phyloP scores from a whole-genome alignment of 1,140 invertebrate genomes.

The Chionoecetes opilio region DNA sequence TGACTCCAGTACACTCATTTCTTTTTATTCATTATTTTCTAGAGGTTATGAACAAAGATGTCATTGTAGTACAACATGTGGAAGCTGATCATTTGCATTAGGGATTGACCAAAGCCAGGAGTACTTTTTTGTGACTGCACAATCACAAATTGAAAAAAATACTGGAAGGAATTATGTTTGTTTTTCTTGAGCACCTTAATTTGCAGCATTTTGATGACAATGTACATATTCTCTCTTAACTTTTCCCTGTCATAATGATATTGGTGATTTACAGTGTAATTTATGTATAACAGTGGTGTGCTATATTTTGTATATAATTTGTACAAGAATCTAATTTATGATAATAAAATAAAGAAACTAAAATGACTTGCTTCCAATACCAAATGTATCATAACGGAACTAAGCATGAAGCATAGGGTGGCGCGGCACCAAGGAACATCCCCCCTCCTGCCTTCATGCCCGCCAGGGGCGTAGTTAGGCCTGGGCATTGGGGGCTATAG shows the following conservation, averaged over 20 bases:
- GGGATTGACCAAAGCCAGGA: not conserved
- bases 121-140: not conserved
- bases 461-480: no score
- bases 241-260: slow-evolving; percentile 75
- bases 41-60: slow-evolving; percentile 29
- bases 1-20: not conserved
- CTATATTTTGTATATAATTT: slow-evolving; percentile 79
- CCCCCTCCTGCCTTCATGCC: no score
- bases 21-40: not conserved
- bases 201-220: slow-evolving; percentile 47
- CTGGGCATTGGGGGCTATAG: no score
- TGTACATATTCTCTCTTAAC: slow-evolving; percentile 72
- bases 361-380: not conserved
- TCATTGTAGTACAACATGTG: slow-evolving; percentile 20
- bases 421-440: no score
- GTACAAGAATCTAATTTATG: slow-evolving; percentile 79
- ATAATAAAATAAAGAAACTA: slow-evolving; percentile 71
- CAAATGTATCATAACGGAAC: no score
- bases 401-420: no score
- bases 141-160: not conserved
- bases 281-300: slow-evolving; percentile 78
- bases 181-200: slow-evolving; percentile 29
- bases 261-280: slow-evolving; percentile 77
- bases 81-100: slow-evolving; percentile 20
- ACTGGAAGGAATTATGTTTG: slow-evolving; percentile 21